Evolutionary conservation across 2,113 vertebrate genomes (phyloP).

Genomic region (Columba livia): DNA sequence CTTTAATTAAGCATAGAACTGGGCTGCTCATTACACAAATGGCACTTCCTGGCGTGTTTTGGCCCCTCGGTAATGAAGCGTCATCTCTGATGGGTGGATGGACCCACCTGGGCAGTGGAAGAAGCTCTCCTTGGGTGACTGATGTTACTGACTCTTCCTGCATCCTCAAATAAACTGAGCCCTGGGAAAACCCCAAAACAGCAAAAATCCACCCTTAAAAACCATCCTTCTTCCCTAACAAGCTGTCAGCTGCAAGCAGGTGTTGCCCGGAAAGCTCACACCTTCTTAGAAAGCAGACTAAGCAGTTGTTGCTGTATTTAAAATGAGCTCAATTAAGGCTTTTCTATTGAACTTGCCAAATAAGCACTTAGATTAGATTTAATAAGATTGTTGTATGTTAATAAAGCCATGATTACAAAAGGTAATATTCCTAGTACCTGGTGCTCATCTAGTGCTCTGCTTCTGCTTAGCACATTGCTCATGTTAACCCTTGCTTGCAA

Average conservation of each 20-base stretch:
- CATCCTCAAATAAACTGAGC: neutral
- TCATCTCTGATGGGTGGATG: neutral
- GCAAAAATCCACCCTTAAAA: conserved; percentile 15
- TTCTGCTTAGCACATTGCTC: neutral
- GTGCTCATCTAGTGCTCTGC: neutral
- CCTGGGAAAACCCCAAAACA: neutral
- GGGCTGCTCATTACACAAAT: neutral
- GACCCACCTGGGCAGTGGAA: neutral
- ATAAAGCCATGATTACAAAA: conserved; percentile 61
- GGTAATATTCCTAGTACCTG: conserved; percentile 30
- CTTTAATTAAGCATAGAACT: conserved; percentile 50
- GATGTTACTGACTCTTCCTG: neutral
- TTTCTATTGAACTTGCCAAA: conserved; percentile 68
- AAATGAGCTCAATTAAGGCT: conserved; percentile 56
- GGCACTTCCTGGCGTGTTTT: conserved; percentile 15
- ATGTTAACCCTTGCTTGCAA: neutral
- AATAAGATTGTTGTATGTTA: conserved; percentile 58
- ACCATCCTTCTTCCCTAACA: conserved; percentile 20
- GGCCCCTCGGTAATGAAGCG: neutral
- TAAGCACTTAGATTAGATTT: conserved; percentile 67
- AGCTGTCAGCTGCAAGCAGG: conserved; percentile 55
- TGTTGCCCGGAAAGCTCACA: neutral
- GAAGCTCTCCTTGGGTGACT: neutral
- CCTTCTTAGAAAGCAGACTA: conserved; percentile 63
- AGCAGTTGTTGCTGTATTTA: conserved; percentile 64